These are phyloP conservation scores for Vireo altiloquus DNA, from an alignment of 2,113 vertebrate genomes.

Conservation along the genomic window DNA sequence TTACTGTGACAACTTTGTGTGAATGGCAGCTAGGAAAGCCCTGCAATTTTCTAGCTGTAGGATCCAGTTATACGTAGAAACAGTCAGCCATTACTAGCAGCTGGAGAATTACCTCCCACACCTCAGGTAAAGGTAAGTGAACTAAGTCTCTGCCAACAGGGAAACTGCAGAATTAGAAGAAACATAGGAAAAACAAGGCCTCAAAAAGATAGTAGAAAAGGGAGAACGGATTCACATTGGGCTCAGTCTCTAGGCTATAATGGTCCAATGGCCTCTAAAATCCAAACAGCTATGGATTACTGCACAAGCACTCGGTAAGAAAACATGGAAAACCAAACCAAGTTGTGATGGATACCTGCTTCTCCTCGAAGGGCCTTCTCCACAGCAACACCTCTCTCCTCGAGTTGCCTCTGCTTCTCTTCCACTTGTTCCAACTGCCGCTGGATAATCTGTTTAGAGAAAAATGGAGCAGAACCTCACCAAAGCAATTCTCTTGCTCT, in stretches of 20 bases:
- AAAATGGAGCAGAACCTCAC: background rate
- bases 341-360: constrained; percentile 85
- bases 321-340: background rate
- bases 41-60: constrained; percentile 4
- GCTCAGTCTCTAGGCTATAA: background rate
- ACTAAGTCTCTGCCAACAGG: background rate
- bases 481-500: background rate
- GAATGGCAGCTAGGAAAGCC: background rate
- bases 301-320: background rate
- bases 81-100: background rate
- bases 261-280: background rate
- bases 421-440: constrained; percentile 97
- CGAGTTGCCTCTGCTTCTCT: constrained; percentile 95
- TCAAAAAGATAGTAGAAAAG: background rate
- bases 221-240: background rate
- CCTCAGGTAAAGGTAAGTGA: background rate
- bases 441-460: constrained; percentile 88
- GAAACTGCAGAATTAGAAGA: background rate
- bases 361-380: constrained; percentile 96
- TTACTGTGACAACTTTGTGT: background rate
- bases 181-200: background rate
- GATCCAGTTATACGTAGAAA: background rate
- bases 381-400: constrained; percentile 94
- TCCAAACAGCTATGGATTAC: background rate
- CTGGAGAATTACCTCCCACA: background rate